phyloP scores from a whole-genome alignment of 2,797 vertebrate species.

The Argya squamiceps region DNA sequence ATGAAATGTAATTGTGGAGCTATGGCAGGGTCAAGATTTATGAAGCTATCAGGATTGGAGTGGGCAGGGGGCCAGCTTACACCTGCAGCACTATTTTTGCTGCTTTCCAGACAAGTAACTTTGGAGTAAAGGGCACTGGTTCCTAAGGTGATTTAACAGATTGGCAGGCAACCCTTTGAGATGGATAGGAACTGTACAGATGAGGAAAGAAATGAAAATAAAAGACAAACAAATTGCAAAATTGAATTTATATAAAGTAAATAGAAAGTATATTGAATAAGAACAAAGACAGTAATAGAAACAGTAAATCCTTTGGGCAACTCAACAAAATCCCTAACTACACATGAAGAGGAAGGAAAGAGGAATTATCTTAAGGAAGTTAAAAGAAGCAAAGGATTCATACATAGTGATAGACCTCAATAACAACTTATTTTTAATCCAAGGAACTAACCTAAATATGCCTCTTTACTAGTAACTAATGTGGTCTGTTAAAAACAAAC shows the following conservation, averaged over 20 bases:
- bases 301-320: not conserved
- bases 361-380: not conserved
- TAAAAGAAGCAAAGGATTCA: not conserved
- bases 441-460: not conserved
- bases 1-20: slow-evolving; percentile 68
- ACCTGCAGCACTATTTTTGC: slow-evolving; percentile 39
- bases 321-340: not conserved
- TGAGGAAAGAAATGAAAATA: not conserved
- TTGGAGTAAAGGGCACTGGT: not conserved
- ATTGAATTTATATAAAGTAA: not conserved
- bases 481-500: not conserved
- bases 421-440: not conserved
- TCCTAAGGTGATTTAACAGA: slow-evolving; percentile 13
- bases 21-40: slow-evolving; percentile 72
- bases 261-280: not conserved
- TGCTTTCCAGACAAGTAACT: slow-evolving; percentile 28
- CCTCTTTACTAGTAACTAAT: not conserved
- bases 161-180: not conserved
- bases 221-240: not conserved
- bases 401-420: not conserved
- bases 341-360: not conserved
- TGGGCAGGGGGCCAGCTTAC: slow-evolving; percentile 67
- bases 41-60: slow-evolving; percentile 66
- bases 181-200: not conserved
- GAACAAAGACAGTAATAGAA: not conserved